Percentiles rank a stretch among this genome's conserved stretches.
phyloP scores from a whole-genome alignment of 1,140 invertebrate genomes.

The Ips nitidus region DNA sequence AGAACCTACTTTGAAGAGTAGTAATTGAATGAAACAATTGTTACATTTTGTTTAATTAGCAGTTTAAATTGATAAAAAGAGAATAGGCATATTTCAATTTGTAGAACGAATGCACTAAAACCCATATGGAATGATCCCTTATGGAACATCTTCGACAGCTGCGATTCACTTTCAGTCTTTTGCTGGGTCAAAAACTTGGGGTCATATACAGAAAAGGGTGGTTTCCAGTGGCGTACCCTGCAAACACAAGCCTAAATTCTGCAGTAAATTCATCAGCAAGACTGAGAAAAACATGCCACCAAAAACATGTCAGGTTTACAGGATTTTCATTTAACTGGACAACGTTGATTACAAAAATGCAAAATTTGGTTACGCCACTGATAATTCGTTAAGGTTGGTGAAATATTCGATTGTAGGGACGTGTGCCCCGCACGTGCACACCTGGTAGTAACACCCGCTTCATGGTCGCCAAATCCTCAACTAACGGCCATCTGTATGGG shows the following conservation, averaged over 20 bases:
- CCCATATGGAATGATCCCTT: background rate
- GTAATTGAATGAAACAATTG: too few relatives aligned
- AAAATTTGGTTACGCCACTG: conserved; percentile 9
- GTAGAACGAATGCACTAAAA: background rate
- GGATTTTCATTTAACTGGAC: too few relatives aligned
- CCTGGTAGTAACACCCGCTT: conserved; percentile 5
- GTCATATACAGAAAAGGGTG: conserved; percentile 25
- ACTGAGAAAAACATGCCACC: too few relatives aligned
- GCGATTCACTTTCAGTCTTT: conserved; percentile 23
- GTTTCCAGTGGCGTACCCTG: conserved; percentile 7
- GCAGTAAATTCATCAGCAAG: too few relatives aligned
- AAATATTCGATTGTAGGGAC: conserved; percentile 8
- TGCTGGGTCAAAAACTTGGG: conserved; percentile 10
- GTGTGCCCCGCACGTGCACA: conserved; percentile 14
- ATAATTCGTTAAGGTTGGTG: conserved; percentile 12
- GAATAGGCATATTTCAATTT: too few relatives aligned
- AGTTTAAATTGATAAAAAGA: too few relatives aligned
- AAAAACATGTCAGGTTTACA: too few relatives aligned
- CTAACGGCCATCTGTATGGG: conserved; percentile 1
- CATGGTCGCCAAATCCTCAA: background rate
- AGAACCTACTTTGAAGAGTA: too few relatives aligned
- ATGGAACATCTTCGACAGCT: conserved; percentile 27
- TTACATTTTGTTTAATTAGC: too few relatives aligned
- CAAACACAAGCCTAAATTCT: background rate
- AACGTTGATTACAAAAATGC: background rate